These are phyloP conservation scores for Osmerus mordax DNA, from an alignment of 2,113 vertebrate species.

Conservation along the genomic window DNA sequence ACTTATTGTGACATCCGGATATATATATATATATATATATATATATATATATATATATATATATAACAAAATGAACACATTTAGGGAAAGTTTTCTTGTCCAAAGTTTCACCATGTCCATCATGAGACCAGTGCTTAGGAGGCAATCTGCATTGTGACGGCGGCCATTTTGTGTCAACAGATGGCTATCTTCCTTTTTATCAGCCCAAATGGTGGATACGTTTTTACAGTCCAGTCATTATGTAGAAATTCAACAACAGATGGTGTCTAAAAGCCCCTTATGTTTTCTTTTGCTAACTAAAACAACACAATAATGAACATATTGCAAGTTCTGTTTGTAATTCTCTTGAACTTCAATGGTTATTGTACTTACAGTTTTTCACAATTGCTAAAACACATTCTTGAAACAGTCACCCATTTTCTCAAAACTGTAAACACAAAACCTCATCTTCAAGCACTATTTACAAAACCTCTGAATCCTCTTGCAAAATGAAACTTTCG, in stretches of 20 bases:
- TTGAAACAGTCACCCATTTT: too few relatives aligned
- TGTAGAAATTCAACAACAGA: slow-evolving; percentile 49
- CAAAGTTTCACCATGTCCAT: not conserved
- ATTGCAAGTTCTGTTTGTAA: slow-evolving; percentile 38
- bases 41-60: too few relatives aligned
- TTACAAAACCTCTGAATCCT: too few relatives aligned
- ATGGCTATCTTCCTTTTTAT: slow-evolving; percentile 48
- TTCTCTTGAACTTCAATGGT: slow-evolving; percentile 41
- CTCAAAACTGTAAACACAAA: too few relatives aligned
- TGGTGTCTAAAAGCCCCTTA: slow-evolving; percentile 42
- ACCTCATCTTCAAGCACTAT: too few relatives aligned
- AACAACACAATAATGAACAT: slow-evolving; percentile 41
- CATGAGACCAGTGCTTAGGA: not conserved
- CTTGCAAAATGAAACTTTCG: too few relatives aligned
- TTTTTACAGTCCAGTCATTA: slow-evolving; percentile 53
- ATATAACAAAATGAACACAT: too few relatives aligned
- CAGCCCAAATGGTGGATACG: slow-evolving; percentile 43
- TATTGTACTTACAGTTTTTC: slow-evolving; percentile 42
- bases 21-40: too few relatives aligned
- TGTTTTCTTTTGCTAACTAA: slow-evolving; percentile 21
- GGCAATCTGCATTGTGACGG: slow-evolving; percentile 9
- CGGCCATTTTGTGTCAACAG: slow-evolving; percentile 44
- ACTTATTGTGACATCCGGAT: too few relatives aligned
- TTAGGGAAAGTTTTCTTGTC: not conserved
- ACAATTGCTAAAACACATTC: too few relatives aligned